Base-by-base conservation (phyloP, 2,888 invertebrate genomes). In the Tolmerus cingulatus region DNA sequence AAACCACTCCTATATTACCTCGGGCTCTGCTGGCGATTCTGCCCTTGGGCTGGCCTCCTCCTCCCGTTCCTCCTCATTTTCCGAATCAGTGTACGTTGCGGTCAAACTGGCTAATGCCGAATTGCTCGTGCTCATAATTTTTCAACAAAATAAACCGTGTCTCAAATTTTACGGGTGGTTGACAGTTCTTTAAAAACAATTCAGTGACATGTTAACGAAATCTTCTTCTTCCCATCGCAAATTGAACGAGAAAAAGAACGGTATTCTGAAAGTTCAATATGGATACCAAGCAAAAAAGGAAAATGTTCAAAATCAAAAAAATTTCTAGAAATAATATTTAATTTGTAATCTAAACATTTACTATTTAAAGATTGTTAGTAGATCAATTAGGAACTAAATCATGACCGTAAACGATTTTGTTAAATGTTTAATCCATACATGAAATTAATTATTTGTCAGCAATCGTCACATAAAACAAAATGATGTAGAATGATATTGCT, bases 11-110 rank as follows among this genome's bases (percentile, higher is more conserved):
- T 2, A 1, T 51, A 1, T 19, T 84, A 92, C 93, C 90, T 91
- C 89, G 1, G 92, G 90, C 9, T 90, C 88, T 89, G 86, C 93
- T 91, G 88, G 92, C 91, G 87, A 93, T 92, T 90, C 93, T 90
- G 90, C 92, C 74, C 91, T 92, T 85, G 88, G 93, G 93, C 40
- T 91, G n/a, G 8, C n/a, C 92, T 90, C 90, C 88, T 92, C 92
- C 88, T 94, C 94, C 86, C 94, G 94, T 30, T 96, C 96, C 90
- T 97, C 97, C 92, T 97, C 97, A 85, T 96, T 97, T 93, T 98
- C 98, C 0, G 97, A 97, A 92, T 98, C 97, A 0, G 97, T 97
- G 92, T 98, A 98, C 74, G 96, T 97, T 43, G 97, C 97, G 85
- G 97, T 97, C 89, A 98, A 93, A 84, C 97, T 96, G 87, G 97